Evolutionary conservation across 2,797 vertebrate species (phyloP).

Genomic region (Octomys mimax): DNA sequence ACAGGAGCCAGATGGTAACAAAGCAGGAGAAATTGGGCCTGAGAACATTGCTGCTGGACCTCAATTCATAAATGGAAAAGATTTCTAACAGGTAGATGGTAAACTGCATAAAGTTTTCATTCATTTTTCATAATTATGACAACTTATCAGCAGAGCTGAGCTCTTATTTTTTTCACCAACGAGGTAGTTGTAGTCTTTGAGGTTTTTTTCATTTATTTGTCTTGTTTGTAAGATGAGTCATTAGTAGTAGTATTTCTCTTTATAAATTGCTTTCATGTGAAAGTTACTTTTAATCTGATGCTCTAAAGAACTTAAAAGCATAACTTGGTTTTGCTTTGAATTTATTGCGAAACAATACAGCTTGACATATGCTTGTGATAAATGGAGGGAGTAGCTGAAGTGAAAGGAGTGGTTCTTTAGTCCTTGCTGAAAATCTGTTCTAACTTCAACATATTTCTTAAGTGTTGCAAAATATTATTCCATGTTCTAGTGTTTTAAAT

Average conservation of each 20-base stretch:
- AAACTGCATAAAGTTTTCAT: neutral
- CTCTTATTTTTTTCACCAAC: neutral
- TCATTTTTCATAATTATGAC: constrained; percentile 8
- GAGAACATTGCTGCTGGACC: neutral
- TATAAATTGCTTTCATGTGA: constrained; percentile 43
- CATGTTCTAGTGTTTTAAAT: constrained; percentile 34
- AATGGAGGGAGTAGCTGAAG: neutral
- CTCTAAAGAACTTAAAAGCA: constrained; percentile 18
- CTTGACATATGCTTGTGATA: constrained; percentile 9
- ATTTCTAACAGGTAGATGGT: constrained; percentile 13
- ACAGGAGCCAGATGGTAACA: constrained; percentile 51
- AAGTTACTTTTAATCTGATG: constrained; percentile 6
- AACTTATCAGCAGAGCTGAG: constrained; percentile 22
- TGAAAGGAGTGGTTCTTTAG: neutral
- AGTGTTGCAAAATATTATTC: constrained; percentile 7
- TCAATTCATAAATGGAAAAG: neutral
- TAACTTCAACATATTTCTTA: constrained; percentile 21
- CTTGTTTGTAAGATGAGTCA: neutral
- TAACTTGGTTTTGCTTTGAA: constrained; percentile 37
- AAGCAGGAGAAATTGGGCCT: constrained; percentile 28
- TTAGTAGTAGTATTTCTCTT: neutral
- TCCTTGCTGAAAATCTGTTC: constrained; percentile 4
- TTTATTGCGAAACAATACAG: neutral
- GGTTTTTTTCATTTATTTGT: neutral
- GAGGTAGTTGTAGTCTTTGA: neutral